Base-by-base conservation (phyloP, 2,888 invertebrate species). In the Sphaeridia pumilis region DNA sequence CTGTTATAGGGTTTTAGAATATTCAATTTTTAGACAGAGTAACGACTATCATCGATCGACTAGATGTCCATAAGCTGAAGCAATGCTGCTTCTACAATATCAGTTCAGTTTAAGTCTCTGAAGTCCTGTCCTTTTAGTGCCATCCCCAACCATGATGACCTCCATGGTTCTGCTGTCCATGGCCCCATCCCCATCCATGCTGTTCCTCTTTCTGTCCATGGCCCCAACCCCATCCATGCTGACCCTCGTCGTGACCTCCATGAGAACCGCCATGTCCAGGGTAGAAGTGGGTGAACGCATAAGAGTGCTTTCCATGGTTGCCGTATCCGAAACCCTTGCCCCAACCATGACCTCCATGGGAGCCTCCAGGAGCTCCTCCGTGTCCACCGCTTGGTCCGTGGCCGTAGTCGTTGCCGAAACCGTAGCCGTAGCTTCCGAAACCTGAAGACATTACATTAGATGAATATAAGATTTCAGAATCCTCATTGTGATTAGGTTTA, bases 271-370 rank as follows among this genome's bases (percentile, higher is more conserved):
- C 41, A 17, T 43, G 38, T 38, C 20, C 10, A 38, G 38, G 38
- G 17, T 12, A 38, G 38, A 38, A 38, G 17, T 38, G 38, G 17
- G 38, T 38, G 38, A 17, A 38, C 17, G 10, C 17, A 20, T 38
- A 38, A 5, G 38, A 38, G 38, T 38, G 7, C 17, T 38, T 38
- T 38, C 38, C 38, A 20, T 38, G 17, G 38, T 38, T 38, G 17
- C 38, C 38, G 38, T 38, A 38, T 5, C 38, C 38, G 38, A 38
- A 38, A 38, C 38, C 38, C 20, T 38, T 38, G 38, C 38, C 38
- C 38, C 38, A 38, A 5, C 38, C 38, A 14, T 20, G 20, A 17
- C 38, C 38, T 14, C 38, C 38, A 17, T 38, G 17, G 5, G 17
- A 14, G 38, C 20, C 5, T 38, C 38, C 38, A 14, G 12, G 7